Evolutionary conservation across 2,888 invertebrate species (phyloP), one percentile per base, ranked within the genome.

Genomic region (Rambutsinella grinnellia): DNA sequence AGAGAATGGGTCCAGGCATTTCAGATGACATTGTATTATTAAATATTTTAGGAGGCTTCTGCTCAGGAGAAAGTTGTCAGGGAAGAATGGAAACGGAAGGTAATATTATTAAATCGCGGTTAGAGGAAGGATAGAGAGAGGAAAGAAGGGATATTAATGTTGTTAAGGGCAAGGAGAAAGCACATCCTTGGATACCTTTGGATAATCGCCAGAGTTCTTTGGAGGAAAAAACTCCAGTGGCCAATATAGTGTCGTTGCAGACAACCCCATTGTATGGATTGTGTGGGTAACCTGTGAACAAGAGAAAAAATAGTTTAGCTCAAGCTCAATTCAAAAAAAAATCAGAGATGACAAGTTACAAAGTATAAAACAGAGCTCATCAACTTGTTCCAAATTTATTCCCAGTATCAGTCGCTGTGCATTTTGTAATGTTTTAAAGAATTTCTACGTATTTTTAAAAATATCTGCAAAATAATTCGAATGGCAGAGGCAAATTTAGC

Each of bases 201-300:
- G 98, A 98, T 88, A 99, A 92, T 90, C 95, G 94, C 94, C 97
- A 96, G 88, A 99, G 92, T 91, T 99, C 99, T 91, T 95, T 96
- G 86, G 99, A 98, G 86, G 97, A 97, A 92, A 99, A 99, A 88
- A 99, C 99, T 88, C 99, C 99, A 86, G 98, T 99, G 87, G 99
- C 98, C 92, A 97, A 92, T 90, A 99, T 98, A 89, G 97, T 97
- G 91, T 98, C 97, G 91, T 97, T 97, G 92, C 96, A 96, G 89
- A 97, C 94, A 88, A 97, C 96, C 88, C 96, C 96, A 90, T 97
- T 97, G 91, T 97, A 97, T 87, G 96, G 95, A 91, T 97, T 97
- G 91, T 96, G 95, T 87, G 92, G 92, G 89, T 92, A 93, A 88
- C 93, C 93, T 92, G 91, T 87, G 72, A n/a, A n/a, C n/a, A n/a